Evolutionary conservation across 2,888 invertebrate genomes (phyloP), one percentile per base, ranked within the genome.

Genomic region (Miltochrista miniata): DNA sequence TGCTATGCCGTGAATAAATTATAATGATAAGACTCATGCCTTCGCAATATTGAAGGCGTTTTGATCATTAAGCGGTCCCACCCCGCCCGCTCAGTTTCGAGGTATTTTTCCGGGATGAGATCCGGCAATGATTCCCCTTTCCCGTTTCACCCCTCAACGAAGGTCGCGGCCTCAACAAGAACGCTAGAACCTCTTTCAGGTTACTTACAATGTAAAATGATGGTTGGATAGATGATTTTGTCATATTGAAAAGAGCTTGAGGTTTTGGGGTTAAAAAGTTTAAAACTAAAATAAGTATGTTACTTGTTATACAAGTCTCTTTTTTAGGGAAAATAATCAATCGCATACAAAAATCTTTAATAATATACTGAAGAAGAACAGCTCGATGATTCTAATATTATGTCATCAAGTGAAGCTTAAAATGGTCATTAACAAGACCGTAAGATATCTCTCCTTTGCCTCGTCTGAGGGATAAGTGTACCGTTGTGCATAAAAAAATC

Each of bases 11-110:
- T 89, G 88, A 90, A 90, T 90, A 89, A 90, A 88, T 90, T 87
- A 90, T 88, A 85, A 87, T 81, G 87, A 87, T 87, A 87, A 87
- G 85, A 79, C 79, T 74, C 76, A 74, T 81, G 82, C 80, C 84
- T 81, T 81, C 82, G 85, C 83, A 83, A 85, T 89, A 88, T 89
- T 87, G 85, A 83, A 85, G 87, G 83, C 85, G 86, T 85, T 86
- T 83, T 86, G 86, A 88, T 89, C 87, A 86, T 87, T 86, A 86
- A 83, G 76, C 70, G 77, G 54, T 54, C 61, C 67, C 62, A 64
- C 72, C 68, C 68, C 60, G 56, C 73, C 74, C 70, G 64, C 73
- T 70, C 73, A 64, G 72, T 75, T 77, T 73, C 73, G 65, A 72
- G 75, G 78, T 79, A 83, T 83, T 86, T 85, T 84, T 84, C 79